Conservation (phyloP, 2,797 vertebrate genomes). For the Sebastes minor region DNA sequence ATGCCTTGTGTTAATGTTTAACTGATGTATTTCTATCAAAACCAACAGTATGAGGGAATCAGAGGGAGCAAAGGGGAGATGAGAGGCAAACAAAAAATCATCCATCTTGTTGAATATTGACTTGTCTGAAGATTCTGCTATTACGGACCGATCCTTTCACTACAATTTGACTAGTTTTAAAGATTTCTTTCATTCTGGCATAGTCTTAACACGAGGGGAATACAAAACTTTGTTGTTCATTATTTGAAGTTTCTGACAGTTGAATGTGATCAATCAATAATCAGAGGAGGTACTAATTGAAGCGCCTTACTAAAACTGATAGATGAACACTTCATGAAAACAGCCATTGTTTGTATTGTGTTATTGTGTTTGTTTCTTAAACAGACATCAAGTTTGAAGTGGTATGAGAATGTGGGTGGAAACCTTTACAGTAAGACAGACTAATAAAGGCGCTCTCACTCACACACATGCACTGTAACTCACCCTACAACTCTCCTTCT, state of each 20-base stretch:
- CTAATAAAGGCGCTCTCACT: conserved; percentile 10
- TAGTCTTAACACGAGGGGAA: background rate
- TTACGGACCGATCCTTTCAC: background rate
- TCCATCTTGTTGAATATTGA: background rate
- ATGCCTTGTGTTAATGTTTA: background rate
- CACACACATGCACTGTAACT: conserved; percentile 8
- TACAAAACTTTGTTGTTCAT: background rate
- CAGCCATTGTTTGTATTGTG: background rate
- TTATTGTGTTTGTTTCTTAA: background rate
- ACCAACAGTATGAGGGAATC: background rate
- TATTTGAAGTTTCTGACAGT: background rate
- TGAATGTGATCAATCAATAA: background rate
- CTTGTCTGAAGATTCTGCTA: background rate
- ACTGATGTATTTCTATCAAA: conserved; percentile 3
- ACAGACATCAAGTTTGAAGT: background rate
- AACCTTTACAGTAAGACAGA: conserved; percentile 17
- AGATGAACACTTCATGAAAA: background rate
- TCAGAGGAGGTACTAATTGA: background rate
- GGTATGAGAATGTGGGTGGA: background rate
- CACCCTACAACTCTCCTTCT: conserved; percentile 50
- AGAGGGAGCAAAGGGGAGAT: background rate
- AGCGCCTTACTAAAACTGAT: background rate
- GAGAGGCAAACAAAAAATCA: background rate
- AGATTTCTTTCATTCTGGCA: background rate
- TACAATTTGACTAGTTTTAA: background rate